These are phyloP conservation scores for Tamias sibiricus DNA, from an alignment of 2,113 vertebrate species.

Conservation along the genomic window DNA sequence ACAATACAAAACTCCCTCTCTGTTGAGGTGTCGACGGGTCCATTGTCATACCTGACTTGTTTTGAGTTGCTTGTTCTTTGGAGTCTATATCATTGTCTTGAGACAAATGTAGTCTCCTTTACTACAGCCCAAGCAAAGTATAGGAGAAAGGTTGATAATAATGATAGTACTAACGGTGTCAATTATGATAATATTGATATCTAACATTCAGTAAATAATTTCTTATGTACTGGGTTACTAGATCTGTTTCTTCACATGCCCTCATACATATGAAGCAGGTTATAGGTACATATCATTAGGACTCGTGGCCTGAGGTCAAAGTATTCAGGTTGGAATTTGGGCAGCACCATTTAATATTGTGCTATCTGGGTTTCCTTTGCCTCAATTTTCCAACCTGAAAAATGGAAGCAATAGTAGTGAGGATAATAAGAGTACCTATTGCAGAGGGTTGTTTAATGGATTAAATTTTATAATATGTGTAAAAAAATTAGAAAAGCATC, in stretches of 20 bases:
- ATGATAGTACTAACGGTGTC: not conserved
- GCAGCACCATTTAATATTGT: not conserved
- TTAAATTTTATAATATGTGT: not conserved
- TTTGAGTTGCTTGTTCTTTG: not conserved
- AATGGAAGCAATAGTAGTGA: not conserved
- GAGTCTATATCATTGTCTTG: not conserved
- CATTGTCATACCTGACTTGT: slow-evolving; percentile 65
- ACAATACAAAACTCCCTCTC: slow-evolving; percentile 63
- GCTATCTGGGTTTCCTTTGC: not conserved
- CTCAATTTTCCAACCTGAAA: not conserved
- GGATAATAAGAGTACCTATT: not conserved
- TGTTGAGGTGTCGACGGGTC: slow-evolving; percentile 62
- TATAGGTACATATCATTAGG: too few relatives aligned
- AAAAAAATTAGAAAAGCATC: not conserved
- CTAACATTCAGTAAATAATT: not conserved
- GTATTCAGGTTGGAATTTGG: not conserved
- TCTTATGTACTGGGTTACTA: not conserved
- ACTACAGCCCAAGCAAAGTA: not conserved
- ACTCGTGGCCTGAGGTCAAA: not conserved
- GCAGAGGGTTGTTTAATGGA: not conserved
- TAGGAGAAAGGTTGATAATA: not conserved
- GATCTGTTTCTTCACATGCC: not conserved
- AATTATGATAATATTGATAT: not conserved
- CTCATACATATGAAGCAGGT: not conserved
- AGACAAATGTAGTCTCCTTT: not conserved